phyloP scores from a whole-genome alignment of 2,888 invertebrate genomes.

The Standfussiana lucernea region DNA sequence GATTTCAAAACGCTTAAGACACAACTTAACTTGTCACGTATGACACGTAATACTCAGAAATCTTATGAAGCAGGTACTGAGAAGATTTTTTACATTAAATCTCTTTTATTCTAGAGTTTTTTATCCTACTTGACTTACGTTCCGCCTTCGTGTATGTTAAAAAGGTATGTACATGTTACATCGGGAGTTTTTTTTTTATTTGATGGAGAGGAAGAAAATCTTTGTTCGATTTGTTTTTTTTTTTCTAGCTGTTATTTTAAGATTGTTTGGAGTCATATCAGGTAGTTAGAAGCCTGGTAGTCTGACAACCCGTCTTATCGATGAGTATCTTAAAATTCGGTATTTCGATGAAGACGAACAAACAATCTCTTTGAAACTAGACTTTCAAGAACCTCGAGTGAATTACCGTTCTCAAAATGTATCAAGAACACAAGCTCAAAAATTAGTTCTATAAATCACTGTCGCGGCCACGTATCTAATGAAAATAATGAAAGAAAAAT shows the following conservation, averaged over 20 bases:
- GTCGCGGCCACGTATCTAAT: neutral
- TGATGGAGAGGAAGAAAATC: too few species aligned
- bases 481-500: conserved; percentile 24
- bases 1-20: too few species aligned
- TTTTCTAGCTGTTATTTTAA: too few species aligned
- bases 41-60: conserved; percentile 57
- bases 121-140: conserved; percentile 8
- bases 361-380: neutral
- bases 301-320: neutral
- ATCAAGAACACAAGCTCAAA: neutral
- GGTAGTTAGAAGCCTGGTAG: too few species aligned
- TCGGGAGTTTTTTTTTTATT: neutral
- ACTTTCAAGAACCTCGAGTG: neutral
- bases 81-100: conserved; percentile 49
- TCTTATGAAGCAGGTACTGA: conserved; percentile 37
- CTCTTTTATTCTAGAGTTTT: conserved; percentile 14
- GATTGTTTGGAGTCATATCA: too few species aligned
- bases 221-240: too few species aligned
- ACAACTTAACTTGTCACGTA: too few species aligned
- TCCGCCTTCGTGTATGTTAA: neutral
- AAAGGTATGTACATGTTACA: neutral
- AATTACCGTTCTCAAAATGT: neutral
- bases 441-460: neutral
- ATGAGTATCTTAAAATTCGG: neutral
- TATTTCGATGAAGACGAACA: neutral